Percentiles rank a stretch among this genome's conserved stretches.
phyloP scores from a whole-genome alignment of 2,797 vertebrate genomes.

The Ambastaia sidthimunki region DNA sequence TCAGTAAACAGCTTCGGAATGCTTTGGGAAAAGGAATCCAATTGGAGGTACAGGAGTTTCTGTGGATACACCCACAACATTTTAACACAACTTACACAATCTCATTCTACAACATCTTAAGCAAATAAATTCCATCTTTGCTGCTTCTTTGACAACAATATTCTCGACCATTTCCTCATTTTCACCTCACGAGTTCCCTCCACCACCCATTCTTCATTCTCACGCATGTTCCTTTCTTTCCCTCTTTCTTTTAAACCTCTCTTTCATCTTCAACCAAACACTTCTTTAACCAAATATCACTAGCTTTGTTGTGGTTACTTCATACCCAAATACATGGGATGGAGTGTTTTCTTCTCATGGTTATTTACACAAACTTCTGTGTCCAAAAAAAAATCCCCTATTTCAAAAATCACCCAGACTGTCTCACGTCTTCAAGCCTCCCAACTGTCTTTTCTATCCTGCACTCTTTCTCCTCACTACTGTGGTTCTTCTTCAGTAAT shows the following conservation, averaged over 20 bases:
- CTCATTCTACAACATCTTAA: not conserved
- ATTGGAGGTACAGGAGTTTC: conserved; percentile 34
- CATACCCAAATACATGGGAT: not conserved
- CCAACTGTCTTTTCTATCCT: not conserved
- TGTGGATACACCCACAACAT: not conserved
- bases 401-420: not conserved
- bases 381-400: not conserved
- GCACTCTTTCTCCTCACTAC: conserved; percentile 34
- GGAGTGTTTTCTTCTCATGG: not conserved
- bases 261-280: conserved; percentile 39
- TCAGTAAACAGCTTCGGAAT: conserved; percentile 2
- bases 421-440: not conserved
- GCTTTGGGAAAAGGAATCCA: conserved; percentile 35
- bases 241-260: conserved; percentile 39
- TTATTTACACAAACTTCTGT: not conserved
- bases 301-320: not conserved
- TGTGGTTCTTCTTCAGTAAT: conserved; percentile 82
- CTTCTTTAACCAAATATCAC: conserved; percentile 52
- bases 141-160: conserved; percentile 44
- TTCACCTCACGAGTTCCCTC: conserved; percentile 16
- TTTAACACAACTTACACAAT: conserved; percentile 29
- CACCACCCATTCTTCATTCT: conserved; percentile 37
- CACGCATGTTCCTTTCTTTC: conserved; percentile 55
- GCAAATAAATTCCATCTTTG: conserved; percentile 44
- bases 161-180: not conserved